Evolutionary conservation across 2,888 invertebrate species (phyloP).

Genomic region (Synanthedon andrenaeformis): DNA sequence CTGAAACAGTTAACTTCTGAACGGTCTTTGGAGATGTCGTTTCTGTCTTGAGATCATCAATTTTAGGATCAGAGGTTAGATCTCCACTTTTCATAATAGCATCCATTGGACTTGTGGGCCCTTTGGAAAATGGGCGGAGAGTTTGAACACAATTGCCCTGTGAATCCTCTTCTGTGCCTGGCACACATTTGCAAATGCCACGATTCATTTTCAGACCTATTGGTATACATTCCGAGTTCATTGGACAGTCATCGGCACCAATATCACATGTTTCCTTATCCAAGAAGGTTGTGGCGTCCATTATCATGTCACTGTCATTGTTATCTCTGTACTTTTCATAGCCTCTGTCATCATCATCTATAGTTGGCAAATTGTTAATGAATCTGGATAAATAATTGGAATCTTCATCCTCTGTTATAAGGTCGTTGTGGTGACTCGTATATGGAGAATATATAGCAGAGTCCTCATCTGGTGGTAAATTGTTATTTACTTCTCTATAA

Average conservation of each 20-base stretch:
- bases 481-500: slow-evolving; percentile 45
- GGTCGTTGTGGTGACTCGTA: slow-evolving; percentile 36
- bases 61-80: slow-evolving; percentile 24
- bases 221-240: slow-evolving; percentile 78
- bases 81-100: slow-evolving; percentile 42
- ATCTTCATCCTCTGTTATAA: slow-evolving; percentile 46
- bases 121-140: slow-evolving; percentile 49
- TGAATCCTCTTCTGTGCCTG: slow-evolving; percentile 66
- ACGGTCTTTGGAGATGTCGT: slow-evolving; percentile 60
- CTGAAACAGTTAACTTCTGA: slow-evolving; percentile 79
- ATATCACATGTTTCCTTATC: slow-evolving; percentile 72
- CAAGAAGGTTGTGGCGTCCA: slow-evolving; percentile 61
- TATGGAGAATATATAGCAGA: slow-evolving; percentile 40
- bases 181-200: slow-evolving; percentile 80
- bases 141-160: slow-evolving; percentile 51
- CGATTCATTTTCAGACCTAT: slow-evolving; percentile 65
- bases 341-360: slow-evolving; percentile 42
- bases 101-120: slow-evolving; percentile 41
- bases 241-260: slow-evolving; percentile 71
- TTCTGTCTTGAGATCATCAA: slow-evolving; percentile 32
- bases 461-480: slow-evolving; percentile 55
- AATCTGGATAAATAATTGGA: slow-evolving; percentile 46
- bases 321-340: slow-evolving; percentile 51
- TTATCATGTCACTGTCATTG: slow-evolving; percentile 53
- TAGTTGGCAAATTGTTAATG: slow-evolving; percentile 47